Evolutionary conservation across 2,888 invertebrate species (phyloP), one percentile per base, ranked within the genome.

Genomic region (Chironomus tentans): DNA sequence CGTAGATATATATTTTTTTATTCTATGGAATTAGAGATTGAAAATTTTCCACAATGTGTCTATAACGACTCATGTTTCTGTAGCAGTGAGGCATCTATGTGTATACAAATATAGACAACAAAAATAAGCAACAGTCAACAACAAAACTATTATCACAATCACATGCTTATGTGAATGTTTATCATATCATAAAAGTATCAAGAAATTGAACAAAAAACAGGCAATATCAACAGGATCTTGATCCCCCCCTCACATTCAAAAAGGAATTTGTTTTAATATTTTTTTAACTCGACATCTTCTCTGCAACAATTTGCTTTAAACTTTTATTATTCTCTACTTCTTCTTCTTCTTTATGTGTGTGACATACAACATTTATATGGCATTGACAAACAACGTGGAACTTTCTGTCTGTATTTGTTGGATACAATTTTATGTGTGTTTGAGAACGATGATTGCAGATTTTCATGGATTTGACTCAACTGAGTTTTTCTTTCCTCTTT

Each of bases 361-460:
- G 38, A 38, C 38, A 38, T 38, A 38, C 38, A 38, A 38, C 38
- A 38, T 28, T 28, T 28, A 28, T 28, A 28, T 38, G 38, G 38
- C 38, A 56, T 56, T 18, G 56, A 56, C 15, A 56, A 56, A 56
- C 18, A 56, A 15, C 13, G n/a, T n/a, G n/a, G n/a, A n/a, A n/a
- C n/a, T n/a, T n/a, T 15, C 18, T 56, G 10, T 38, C 10, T 38
- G 38, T 38, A 7, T 56, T 56, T 56, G 56, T 56, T 56, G 56
- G n/a, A 18, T 56, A 56, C 7, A 15, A n/a, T n/a, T 56, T 56
- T 56, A 18, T 50, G 15, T 56, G 56, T 65, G 15, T 47, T 22
- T 68, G 21, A 13, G 21, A 74, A 74, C 74, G 74, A 74, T 74
- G 46, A 74, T 74, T 74, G 74, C 48, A 74, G 74, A 74, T 74